Base-by-base conservation (phyloP, 37 sponge, comb jelly and placozoan genomes). In the Tethya wilhelma region DNA sequence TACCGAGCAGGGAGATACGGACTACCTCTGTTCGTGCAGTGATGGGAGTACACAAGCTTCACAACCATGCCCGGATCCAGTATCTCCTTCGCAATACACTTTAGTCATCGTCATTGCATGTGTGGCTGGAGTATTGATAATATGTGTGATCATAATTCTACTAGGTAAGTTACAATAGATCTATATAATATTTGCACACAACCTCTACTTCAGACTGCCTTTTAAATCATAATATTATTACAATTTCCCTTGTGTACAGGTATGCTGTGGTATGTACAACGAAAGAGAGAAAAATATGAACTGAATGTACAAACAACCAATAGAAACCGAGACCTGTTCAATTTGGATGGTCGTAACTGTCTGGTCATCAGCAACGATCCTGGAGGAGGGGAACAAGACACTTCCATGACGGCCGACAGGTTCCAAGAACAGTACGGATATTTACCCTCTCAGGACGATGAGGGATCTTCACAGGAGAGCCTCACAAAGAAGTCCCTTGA, bases 331-430 rank as follows among this genome's bases (percentile, higher is more conserved):
- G 53, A 14, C 53, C 53, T n/a, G n/a, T n/a, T n/a, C n/a, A n/a
- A n/a, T n/a, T n/a, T n/a, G n/a, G n/a, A n/a, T n/a, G n/a, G n/a
- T n/a, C 6, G 69, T 30, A 44, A 81, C 36, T 55, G 73, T 32
- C 29, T 84, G 30, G 68, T 66, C 19, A 64, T 84, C 58, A 41
- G 69, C 75, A 84, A 84, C 45, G 84, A 84, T 9, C 25, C 59
- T 2, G 84, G 84, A 31, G 75, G 84, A 19, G 84, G 84, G 75
- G 84, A 84, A 55, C 60, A 57, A 66, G 84, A 75, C 38, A 75
- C 84, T 4, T 19, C 67, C 8, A 56, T 68, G 74, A 64, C 31
- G 23, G 2, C 17, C 37, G 44, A 59, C 19, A 30, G 11, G 12
- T 40, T 34, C 44, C 20, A 78, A 17, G 33, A 66, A 29, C 8